These are phyloP conservation scores for Drosophila phalerata DNA, from an alignment of 2,888 invertebrate genomes.

Conservation along the genomic window DNA sequence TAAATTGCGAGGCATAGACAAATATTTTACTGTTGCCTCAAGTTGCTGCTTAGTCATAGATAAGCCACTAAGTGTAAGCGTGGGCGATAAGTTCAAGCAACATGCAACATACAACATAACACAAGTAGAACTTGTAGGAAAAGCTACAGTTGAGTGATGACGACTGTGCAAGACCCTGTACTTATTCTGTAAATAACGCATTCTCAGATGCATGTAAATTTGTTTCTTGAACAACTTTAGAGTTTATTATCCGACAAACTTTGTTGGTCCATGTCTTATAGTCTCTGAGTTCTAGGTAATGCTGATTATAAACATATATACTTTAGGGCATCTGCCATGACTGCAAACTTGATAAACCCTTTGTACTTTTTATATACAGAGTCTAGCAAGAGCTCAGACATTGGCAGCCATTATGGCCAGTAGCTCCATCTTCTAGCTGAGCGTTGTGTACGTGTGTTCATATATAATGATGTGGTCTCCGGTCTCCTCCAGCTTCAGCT, in stretches of 20 bases:
- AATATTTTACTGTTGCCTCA: slow-evolving; percentile 57
- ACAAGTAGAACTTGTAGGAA: slow-evolving; percentile 1
- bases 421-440: slow-evolving; percentile 21
- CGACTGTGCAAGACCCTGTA: not conserved
- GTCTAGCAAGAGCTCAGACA: slow-evolving; percentile 21
- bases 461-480: slow-evolving; percentile 76
- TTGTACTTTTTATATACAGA: not conserved
- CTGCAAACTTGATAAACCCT: not conserved
- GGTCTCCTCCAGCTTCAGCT: not conserved
- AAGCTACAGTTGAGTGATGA: not conserved
- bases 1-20: slow-evolving; percentile 58
- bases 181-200: not conserved
- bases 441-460: slow-evolving; percentile 51
- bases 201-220: too few relatives aligned
- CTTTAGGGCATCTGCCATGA: too few relatives aligned
- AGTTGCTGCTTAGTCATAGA: slow-evolving; percentile 64
- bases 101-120: slow-evolving; percentile 22
- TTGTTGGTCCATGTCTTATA: too few relatives aligned
- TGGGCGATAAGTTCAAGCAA: slow-evolving; percentile 53
- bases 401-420: slow-evolving; percentile 46
- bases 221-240: too few relatives aligned
- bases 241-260: too few relatives aligned
- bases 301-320: too few relatives aligned
- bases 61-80: slow-evolving; percentile 65
- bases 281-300: too few relatives aligned